Base-by-base conservation (phyloP, 2,113 vertebrate genomes). In the Chaetorhynchus papuensis region DNA sequence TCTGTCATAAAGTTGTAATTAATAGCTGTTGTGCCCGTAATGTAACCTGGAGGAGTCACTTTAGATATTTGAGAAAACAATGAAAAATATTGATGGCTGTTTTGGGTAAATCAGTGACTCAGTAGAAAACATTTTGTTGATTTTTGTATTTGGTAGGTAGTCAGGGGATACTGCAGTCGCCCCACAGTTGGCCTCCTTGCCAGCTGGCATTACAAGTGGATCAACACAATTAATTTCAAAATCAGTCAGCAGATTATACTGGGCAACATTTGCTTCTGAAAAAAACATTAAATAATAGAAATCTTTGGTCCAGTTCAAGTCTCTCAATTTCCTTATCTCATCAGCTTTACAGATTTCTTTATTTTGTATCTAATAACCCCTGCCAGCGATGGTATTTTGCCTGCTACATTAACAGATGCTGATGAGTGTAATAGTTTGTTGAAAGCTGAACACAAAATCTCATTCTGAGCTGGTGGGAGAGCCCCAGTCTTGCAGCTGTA, bases 121-220 rank as follows among this genome's bases (percentile, higher is more conserved):
- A 52, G 27, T 35, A 92, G 66, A 90, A 94, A 94, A 70, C 31
- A 77, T 69, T 77, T 77, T 79, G 81, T 97, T 96, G 59, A 59
- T 89, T 89, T 90, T 94, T 96, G 54, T 94, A 23, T 97, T 94
- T 94, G 71, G 47, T 93, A 50, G 64, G 95, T 97, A 94, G 91
- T 95, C 86, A 92, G 80, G 91, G 96, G 92, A 92, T 95, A 95
- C 92, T 78, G 79, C 4, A 2, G 42, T 86, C 68, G 33, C 75
- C 71, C 85, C 72, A 75, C 59, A 88, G 37, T 35, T 66, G 78
- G 30, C 59, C 68, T 83, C 39, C 50, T 59, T 88, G 71, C 94
- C 96, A 96, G 86, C 86, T 97, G 96, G 90, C 76, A 41, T 75
- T 74, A 41, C 20, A 9, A 94, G 44, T 63, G 47, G 65, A 83